These are phyloP conservation scores for Plagodis dolabraria DNA, from an alignment of 2,888 invertebrate genomes.

Conservation along the genomic window DNA sequence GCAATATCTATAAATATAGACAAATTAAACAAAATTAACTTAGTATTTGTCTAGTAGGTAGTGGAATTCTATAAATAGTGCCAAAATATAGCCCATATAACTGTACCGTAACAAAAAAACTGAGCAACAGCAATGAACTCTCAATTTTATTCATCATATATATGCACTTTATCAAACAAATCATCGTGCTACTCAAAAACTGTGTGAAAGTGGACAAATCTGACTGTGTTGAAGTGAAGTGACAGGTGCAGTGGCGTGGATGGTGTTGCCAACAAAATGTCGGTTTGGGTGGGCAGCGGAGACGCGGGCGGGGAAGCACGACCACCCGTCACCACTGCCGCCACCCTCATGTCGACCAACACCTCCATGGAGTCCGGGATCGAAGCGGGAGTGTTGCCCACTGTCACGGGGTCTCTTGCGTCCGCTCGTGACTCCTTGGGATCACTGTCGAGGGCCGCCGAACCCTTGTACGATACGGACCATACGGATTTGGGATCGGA, in stretches of 20 bases:
- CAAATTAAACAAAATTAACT: too few relatives aligned
- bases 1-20: neutral
- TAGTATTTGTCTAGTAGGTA: neutral
- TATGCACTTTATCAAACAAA: too few relatives aligned
- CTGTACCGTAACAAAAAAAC: too few relatives aligned
- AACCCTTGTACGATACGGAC: slow-evolving; percentile 90
- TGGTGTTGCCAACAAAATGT: slow-evolving; percentile 76
- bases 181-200: neutral
- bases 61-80: too few relatives aligned
- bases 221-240: slow-evolving; percentile 24
- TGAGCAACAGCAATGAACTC: too few relatives aligned
- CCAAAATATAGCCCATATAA: too few relatives aligned
- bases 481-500: slow-evolving; percentile 93
- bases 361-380: slow-evolving; percentile 87
- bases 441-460: slow-evolving; percentile 85
- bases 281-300: slow-evolving; percentile 80
- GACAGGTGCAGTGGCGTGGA: slow-evolving; percentile 61
- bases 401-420: slow-evolving; percentile 88
- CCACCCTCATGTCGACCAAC: slow-evolving; percentile 75
- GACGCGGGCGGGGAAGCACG: slow-evolving; percentile 62
- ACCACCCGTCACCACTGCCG: slow-evolving; percentile 59
- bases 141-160: too few relatives aligned
- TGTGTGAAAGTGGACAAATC: neutral
- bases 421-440: slow-evolving; percentile 84
- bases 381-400: slow-evolving; percentile 88